Percentiles rank a stretch among this genome's conserved stretches.
Conservation (phyloP, 2,797 vertebrate genomes). For the Acipenser ruthenus region DNA sequence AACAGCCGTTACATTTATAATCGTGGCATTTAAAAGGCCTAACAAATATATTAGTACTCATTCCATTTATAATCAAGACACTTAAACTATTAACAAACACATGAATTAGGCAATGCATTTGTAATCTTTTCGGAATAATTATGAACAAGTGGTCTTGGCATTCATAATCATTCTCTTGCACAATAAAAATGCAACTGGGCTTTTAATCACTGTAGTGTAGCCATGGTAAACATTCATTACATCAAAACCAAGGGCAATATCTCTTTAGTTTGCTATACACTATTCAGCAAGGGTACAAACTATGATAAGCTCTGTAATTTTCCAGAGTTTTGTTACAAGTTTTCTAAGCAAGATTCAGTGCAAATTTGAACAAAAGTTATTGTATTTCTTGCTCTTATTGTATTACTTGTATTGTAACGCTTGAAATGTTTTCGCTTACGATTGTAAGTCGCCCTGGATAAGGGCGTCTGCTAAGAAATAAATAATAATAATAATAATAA, state of each 20-base stretch:
- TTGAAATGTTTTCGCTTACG: no score
- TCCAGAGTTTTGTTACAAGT: no score
- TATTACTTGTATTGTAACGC: no score
- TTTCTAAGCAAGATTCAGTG: no score
- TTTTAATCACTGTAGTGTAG: constrained; percentile 1
- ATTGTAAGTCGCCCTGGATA: no score
- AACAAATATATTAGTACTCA: constrained; percentile 3
- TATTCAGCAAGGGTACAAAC: no score
- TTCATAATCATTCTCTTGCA: not conserved
- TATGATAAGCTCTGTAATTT: no score
- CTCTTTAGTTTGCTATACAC: not conserved
- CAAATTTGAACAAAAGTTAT: no score
- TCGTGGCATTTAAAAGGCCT: not conserved
- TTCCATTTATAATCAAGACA: constrained; percentile 1
- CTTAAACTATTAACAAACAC: not conserved
- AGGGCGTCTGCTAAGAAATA: no score
- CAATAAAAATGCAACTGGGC: constrained; percentile 3
- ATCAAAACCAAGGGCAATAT: constrained; percentile 3
- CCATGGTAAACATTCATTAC: not conserved
- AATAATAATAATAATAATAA: no score
- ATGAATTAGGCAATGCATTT: constrained; percentile 1
- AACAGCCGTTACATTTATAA: not conserved
- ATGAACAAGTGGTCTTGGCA: not conserved
- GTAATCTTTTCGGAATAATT: not conserved
- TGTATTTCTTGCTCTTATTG: no score